These are phyloP conservation scores for Tetragnatha montana DNA, from an alignment of 2,888 invertebrate species.

Conservation along the genomic window DNA sequence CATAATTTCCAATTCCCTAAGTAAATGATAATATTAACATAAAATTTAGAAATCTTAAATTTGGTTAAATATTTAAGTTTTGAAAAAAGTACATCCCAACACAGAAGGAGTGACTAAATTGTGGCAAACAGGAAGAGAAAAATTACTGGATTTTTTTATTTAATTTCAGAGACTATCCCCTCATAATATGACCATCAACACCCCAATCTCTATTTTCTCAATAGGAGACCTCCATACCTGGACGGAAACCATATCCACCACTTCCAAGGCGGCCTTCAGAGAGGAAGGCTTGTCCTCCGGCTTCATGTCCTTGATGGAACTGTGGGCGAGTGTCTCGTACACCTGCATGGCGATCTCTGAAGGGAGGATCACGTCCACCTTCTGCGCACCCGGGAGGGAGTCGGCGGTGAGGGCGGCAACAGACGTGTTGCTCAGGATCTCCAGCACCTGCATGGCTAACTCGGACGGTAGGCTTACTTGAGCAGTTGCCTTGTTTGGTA, in stretches of 20 bases:
- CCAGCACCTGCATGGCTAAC: slow-evolving; percentile 62
- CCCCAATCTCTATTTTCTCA: too few species aligned
- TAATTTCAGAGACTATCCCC: too few species aligned
- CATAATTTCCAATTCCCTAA: too few species aligned
- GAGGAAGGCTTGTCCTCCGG: slow-evolving; percentile 58
- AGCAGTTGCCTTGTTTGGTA: slow-evolving; percentile 50
- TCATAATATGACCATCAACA: too few species aligned
- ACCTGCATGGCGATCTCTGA: slow-evolving; percentile 67
- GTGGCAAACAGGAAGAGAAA: too few species aligned
- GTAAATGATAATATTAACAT: too few species aligned
- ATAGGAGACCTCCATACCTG: slow-evolving; percentile 59
- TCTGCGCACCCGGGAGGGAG: slow-evolving; percentile 56
- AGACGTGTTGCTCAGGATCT: slow-evolving; percentile 53
- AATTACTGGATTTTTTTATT: too few species aligned
- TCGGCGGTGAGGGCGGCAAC: slow-evolving; percentile 51
- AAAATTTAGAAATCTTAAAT: too few species aligned
- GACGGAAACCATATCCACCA: slow-evolving; percentile 68
- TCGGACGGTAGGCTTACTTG: slow-evolving; percentile 63
- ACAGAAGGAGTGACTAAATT: too few species aligned
- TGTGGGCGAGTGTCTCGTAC: slow-evolving; percentile 56
- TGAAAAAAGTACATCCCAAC: too few species aligned
- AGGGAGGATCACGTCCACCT: slow-evolving; percentile 55
- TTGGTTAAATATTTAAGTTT: too few species aligned
- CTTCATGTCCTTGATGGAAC: slow-evolving; percentile 56
- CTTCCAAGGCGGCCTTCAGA: slow-evolving; percentile 50